Evolutionary conservation across 2,888 invertebrate species (phyloP).

Genomic region (Drosophila melanosoma): DNA sequence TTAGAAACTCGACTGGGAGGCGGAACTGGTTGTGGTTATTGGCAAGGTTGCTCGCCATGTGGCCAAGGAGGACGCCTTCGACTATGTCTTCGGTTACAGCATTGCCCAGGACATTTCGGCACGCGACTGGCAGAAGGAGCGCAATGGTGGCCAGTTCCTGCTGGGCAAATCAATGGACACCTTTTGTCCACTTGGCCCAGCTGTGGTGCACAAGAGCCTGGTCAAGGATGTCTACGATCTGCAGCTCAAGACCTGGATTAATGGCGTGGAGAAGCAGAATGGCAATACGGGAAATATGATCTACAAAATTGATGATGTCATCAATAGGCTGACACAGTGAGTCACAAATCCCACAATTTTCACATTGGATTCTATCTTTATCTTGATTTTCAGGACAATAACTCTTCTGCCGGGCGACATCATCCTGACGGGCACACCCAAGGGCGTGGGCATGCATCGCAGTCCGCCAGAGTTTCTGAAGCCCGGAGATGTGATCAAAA

Average conservation of each 20-base stretch:
- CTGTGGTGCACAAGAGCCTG: constrained; percentile 91
- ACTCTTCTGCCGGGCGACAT: constrained; percentile 94
- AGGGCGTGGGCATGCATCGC: constrained; percentile 91
- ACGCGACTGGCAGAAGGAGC: constrained; percentile 90
- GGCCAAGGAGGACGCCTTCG: constrained; percentile 88
- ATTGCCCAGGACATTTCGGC: constrained; percentile 95
- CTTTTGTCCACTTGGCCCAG: constrained; percentile 95
- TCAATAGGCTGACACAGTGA: constrained; percentile 91
- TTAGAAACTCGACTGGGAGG: constrained; percentile 94
- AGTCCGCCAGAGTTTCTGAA: constrained; percentile 93
- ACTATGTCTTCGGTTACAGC: constrained; percentile 93
- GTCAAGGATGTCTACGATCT: constrained; percentile 90
- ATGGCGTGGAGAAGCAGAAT: constrained; percentile 91
- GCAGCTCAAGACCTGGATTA: constrained; percentile 89
- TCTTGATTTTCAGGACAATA: constrained; percentile 87
- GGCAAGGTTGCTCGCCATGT: constrained; percentile 90
- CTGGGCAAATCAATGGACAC: constrained; percentile 94
- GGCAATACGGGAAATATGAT: constrained; percentile 93
- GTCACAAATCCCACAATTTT: constrained; percentile 59
- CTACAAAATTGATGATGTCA: constrained; percentile 90
- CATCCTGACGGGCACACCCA: constrained; percentile 94
- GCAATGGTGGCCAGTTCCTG: constrained; percentile 89
- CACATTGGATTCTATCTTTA: background rate
- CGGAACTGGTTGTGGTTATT: constrained; percentile 88
- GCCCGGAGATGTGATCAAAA: constrained; percentile 91